These are phyloP conservation scores for Orthochromis indermauri DNA, from an alignment of 2,113 vertebrate species.

Conservation along the genomic window DNA sequence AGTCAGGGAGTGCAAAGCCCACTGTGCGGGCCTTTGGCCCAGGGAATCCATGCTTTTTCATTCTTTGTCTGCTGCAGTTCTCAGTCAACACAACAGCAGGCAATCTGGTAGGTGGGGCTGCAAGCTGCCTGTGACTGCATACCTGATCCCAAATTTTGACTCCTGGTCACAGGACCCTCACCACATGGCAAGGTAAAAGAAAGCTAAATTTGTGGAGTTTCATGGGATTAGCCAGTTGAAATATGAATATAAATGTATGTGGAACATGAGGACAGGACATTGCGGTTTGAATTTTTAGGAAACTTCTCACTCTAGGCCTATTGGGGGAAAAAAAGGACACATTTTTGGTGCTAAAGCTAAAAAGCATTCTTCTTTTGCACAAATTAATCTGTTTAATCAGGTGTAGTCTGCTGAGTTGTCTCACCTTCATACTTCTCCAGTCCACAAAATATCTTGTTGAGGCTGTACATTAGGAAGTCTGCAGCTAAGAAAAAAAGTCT, in stretches of 20 bases:
- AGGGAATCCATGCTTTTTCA: conserved; percentile 49
- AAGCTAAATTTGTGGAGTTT: conserved; percentile 9
- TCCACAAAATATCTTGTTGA: not conserved
- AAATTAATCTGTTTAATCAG: not conserved
- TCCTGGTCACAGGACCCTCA: not conserved
- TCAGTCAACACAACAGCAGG: conserved; percentile 68
- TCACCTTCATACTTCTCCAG: not conserved
- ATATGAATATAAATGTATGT: not conserved
- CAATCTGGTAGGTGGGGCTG: conserved; percentile 18
- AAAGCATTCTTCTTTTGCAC: not conserved
- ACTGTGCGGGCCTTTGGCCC: conserved; percentile 5
- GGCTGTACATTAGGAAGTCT: not conserved
- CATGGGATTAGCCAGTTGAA: not conserved
- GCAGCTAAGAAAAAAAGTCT: not conserved
- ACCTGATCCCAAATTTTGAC: conserved; percentile 28
- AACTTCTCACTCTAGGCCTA: not conserved
- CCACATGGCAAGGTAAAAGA: conserved; percentile 9
- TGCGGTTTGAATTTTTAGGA: not conserved
- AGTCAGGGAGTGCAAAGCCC: conserved; percentile 2
- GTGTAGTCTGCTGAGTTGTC: not conserved
- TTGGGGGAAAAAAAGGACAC: not conserved
- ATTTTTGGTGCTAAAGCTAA: not conserved
- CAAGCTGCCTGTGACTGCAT: conserved; percentile 26
- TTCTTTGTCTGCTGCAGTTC: conserved; percentile 55
- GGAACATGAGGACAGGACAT: not conserved